Evolutionary conservation across 2,888 invertebrate species (phyloP).

Genomic region (Mantis religiosa): DNA sequence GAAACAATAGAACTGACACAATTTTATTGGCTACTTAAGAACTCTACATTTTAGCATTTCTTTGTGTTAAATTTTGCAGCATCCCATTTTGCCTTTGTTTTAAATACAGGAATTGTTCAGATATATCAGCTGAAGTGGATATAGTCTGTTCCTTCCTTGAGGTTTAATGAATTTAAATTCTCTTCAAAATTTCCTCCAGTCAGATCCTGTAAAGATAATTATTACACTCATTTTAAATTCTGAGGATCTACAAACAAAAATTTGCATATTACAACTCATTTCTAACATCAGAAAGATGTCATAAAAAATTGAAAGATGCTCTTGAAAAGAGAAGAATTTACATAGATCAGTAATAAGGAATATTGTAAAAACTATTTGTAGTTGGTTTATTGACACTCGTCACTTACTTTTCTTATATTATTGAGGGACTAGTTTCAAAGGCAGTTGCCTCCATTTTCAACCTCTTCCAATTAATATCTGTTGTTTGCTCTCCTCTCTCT

Average conservation of each 20-base stretch:
- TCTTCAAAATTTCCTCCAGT: slow-evolving; percentile 69
- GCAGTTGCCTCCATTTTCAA: too few relatives aligned
- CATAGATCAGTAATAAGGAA: too few relatives aligned
- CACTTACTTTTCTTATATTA: too few relatives aligned
- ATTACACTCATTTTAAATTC: not conserved
- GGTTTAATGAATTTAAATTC: slow-evolving; percentile 61
- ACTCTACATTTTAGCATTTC: not conserved
- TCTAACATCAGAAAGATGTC: not conserved
- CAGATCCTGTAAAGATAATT: slow-evolving; percentile 52
- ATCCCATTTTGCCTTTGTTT: not conserved
- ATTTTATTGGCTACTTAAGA: not conserved
- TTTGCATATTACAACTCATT: not conserved
- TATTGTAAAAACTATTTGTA: too few relatives aligned
- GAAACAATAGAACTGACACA: too few relatives aligned
- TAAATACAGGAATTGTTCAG: not conserved
- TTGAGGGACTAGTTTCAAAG: too few relatives aligned
- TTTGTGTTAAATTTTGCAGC: not conserved
- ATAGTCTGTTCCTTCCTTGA: slow-evolving; percentile 68
- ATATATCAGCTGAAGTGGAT: slow-evolving; percentile 59
- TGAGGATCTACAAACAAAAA: not conserved
- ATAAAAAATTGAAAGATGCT: too few relatives aligned
- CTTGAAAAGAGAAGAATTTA: too few relatives aligned
- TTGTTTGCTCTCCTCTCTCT: too few relatives aligned
- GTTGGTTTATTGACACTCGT: too few relatives aligned
- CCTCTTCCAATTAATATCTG: too few relatives aligned